These are phyloP conservation scores for Brachirus orientalis DNA, from an alignment of 2,113 vertebrate species.

Conservation along the genomic window DNA sequence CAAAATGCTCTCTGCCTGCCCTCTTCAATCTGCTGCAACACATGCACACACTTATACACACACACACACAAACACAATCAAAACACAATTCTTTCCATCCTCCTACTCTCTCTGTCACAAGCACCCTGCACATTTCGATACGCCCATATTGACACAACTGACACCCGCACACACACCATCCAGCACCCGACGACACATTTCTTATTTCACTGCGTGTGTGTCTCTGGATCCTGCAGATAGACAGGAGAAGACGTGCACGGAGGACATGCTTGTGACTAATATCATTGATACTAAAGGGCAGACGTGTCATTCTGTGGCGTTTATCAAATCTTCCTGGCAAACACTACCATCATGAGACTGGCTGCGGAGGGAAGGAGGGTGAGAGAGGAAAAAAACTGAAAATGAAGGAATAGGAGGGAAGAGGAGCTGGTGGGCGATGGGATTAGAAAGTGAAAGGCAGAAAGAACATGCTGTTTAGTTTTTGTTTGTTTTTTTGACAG, in stretches of 20 bases:
- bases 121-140: slow-evolving; percentile 7
- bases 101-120: slow-evolving; percentile 3
- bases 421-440: background rate
- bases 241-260: slow-evolving; percentile 25
- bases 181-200: slow-evolving; percentile 4
- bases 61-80: slow-evolving; percentile 7
- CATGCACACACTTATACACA: slow-evolving; percentile 31
- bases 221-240: slow-evolving; percentile 14
- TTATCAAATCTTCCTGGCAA: slow-evolving; percentile 56
- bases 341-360: slow-evolving; percentile 30
- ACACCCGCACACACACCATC: background rate
- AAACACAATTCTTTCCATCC: slow-evolving; percentile 38
- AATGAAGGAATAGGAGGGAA: slow-evolving; percentile 6
- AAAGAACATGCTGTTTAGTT: background rate
- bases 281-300: slow-evolving; percentile 64
- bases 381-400: background rate
- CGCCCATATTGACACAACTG: background rate
- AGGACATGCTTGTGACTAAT: slow-evolving; percentile 47
- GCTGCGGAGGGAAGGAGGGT: slow-evolving; percentile 5
- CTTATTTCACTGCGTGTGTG: background rate
- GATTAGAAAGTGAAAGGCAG: no score
- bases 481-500: no score
- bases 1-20: slow-evolving; percentile 62
- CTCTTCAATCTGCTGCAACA: slow-evolving; percentile 69
- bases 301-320: slow-evolving; percentile 51